phyloP scores from a whole-genome alignment of 1,140 invertebrate species.

The Sitobion miscanthi region DNA sequence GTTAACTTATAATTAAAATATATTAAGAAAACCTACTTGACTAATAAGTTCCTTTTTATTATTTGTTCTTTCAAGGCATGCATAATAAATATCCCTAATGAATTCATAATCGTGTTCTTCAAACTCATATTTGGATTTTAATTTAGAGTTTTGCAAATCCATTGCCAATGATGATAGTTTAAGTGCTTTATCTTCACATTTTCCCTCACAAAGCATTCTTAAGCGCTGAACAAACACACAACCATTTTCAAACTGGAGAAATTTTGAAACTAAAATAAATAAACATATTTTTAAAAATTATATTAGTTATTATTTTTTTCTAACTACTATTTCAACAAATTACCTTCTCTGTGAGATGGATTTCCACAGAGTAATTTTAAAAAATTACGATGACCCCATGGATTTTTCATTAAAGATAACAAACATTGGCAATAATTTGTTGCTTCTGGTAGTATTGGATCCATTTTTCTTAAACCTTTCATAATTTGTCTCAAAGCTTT shows the following conservation, averaged over 20 bases:
- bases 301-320: neutral
- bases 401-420: neutral
- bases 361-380: neutral
- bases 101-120: neutral
- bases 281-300: neutral
- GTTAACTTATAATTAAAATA: neutral
- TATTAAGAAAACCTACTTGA: neutral
- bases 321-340: neutral
- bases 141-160: neutral
- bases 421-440: neutral
- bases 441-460: neutral
- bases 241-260: neutral
- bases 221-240: neutral
- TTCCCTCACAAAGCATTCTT: slow-evolving; percentile 11
- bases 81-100: slow-evolving; percentile 50
- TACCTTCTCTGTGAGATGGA: slow-evolving; percentile 10
- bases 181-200: neutral
- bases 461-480: neutral
- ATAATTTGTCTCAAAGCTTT: neutral
- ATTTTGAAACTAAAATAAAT: slow-evolving; percentile 28
- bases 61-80: neutral
- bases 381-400: slow-evolving; percentile 8
- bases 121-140: neutral
- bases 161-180: slow-evolving; percentile 28
- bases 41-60: neutral